Conservation (phyloP, 2,113 vertebrate genomes). For the Procavia capensis region DNA sequence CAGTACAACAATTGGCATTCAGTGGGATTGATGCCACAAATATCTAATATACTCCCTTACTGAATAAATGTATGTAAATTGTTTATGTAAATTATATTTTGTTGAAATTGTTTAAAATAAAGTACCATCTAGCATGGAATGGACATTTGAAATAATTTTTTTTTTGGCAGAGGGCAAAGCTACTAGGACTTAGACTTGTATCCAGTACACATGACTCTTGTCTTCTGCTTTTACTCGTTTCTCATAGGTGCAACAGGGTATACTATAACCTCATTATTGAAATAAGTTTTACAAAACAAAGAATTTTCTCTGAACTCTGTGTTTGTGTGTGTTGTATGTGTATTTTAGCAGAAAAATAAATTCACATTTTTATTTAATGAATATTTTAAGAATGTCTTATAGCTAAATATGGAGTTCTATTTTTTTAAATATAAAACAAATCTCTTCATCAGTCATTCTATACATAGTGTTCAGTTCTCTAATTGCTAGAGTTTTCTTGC, state of each 20-base stretch:
- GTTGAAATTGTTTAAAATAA: not conserved
- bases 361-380: not conserved
- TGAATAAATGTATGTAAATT: not conserved
- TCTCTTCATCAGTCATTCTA: not conserved
- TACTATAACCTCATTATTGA: not conserved
- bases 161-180: not conserved
- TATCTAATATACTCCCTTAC: not conserved
- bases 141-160: not conserved
- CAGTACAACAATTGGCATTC: not conserved
- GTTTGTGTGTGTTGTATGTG: not conserved
- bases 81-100: too few species aligned
- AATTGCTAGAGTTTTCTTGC: conserved; percentile 9
- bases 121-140: not conserved
- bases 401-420: not conserved
- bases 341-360: not conserved
- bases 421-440: not conserved
- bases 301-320: not conserved
- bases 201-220: not conserved
- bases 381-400: not conserved
- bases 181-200: not conserved
- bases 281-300: conserved; percentile 4
- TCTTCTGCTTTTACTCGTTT: not conserved
- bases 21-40: not conserved
- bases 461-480: not conserved
- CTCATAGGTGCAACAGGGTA: not conserved